These are phyloP conservation scores for Cenopis cana DNA, from an alignment of 2,888 invertebrate species.

Conservation along the genomic window DNA sequence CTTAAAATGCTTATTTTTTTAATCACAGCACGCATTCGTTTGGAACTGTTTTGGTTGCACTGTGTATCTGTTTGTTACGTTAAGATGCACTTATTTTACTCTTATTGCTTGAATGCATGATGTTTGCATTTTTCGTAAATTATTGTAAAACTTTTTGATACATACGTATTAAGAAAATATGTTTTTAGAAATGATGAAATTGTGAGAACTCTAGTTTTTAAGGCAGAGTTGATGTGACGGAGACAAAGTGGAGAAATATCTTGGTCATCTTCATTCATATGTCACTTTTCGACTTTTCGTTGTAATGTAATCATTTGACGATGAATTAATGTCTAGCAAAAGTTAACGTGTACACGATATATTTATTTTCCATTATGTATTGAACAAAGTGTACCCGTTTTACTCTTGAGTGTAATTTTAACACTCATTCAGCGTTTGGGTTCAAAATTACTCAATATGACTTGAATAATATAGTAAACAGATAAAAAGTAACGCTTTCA, in stretches of 20 bases:
- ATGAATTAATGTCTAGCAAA: neutral
- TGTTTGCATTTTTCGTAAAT: constrained; percentile 34
- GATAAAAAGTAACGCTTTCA: neutral
- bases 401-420: neutral
- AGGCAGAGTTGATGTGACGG: neutral
- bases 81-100: neutral
- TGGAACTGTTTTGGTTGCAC: constrained; percentile 7
- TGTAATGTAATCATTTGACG: neutral
- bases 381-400: too few relatives aligned
- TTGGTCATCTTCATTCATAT: neutral
- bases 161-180: neutral
- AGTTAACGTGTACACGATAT: too few relatives aligned
- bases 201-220: neutral
- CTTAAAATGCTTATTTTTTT: neutral
- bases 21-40: constrained; percentile 18
- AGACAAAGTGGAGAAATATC: too few relatives aligned
- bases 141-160: neutral
- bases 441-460: neutral
- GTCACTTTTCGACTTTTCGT: too few relatives aligned
- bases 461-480: neutral
- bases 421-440: neutral
- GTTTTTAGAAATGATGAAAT: neutral
- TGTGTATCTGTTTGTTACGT: neutral
- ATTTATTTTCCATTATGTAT: too few relatives aligned
- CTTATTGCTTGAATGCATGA: constrained; percentile 15